Evolutionary conservation across 2,888 invertebrate genomes (phyloP), one percentile per base, ranked within the genome.

Genomic region (Andrena bucephala): DNA sequence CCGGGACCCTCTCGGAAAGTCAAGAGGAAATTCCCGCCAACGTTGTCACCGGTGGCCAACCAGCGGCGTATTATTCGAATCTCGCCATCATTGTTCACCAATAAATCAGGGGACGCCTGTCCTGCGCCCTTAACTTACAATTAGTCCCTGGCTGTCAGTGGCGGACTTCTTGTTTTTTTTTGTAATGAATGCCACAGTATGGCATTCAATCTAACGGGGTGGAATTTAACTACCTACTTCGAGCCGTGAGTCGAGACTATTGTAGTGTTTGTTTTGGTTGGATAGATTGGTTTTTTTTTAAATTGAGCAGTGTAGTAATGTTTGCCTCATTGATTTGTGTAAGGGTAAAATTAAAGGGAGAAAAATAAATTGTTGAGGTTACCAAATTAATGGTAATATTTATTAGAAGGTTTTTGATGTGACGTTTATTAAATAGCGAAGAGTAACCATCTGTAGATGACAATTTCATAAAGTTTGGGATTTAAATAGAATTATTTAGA

Each of bases 21-120:
- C 70, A 65, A 20, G 36, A 72, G 81, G 79, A 79, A 81, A 81
- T 73, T 42, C 73, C 59, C 62, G 65, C 65, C 68, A 73, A 81
- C 73, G 68, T 72, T 71, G 71, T 68, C 67, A 57, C 70, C 63
- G 65, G 76, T 63, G 20, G 68, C 67, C 54, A 50, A 69, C 75
- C 63, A 48, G 13, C 27, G 13, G 33, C 20, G 52, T 24, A 60
- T 71, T 68, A 71, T 72, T 59, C 48, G 27, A 48, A 8, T 42
- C 27, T n/a, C 36, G 24, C 50, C 36, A 75, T 80, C 70, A 50
- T 33, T 60, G 67, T 42, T 48, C 54, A 4, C 70, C 59, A 60
- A 72, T 63, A 67, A 66, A 72, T 68, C 52, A 24, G 36, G 42
- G 71, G 20, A 63, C 27, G 20, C 42, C 24, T 68, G 31, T 70